A percentile compares a stretch with the other conserved stretches of the same genome.
Evolutionary conservation across 2,888 invertebrate genomes (phyloP).

Genomic region (Ennomos erosarius): DNA sequence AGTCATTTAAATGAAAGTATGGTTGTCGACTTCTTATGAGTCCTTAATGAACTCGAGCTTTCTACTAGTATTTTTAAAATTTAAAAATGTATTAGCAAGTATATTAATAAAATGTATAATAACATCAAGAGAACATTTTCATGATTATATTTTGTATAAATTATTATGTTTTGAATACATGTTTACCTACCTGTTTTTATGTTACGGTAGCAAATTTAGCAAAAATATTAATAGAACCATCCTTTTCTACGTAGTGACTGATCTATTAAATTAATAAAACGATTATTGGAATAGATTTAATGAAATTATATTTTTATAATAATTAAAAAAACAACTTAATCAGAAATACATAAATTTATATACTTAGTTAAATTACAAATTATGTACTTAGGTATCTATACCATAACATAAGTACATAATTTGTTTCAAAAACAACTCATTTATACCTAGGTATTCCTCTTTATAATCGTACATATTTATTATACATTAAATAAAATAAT

Average conservation of each 20-base stretch:
- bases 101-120: constrained; percentile 9
- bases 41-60: constrained; percentile 80
- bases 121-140: neutral
- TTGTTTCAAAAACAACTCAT: no score
- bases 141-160: no score
- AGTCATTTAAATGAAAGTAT: constrained; percentile 56
- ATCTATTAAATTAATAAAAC: constrained; percentile 27
- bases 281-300: constrained; percentile 32
- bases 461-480: neutral
- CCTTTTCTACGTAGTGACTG: constrained; percentile 50
- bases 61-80: constrained; percentile 59
- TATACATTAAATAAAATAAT: constrained; percentile 7
- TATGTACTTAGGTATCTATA: no score
- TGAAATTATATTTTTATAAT: constrained; percentile 12
- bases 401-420: no score
- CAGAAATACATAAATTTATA: no score
- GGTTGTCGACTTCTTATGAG: constrained; percentile 80
- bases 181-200: no score
- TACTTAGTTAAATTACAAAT: no score
- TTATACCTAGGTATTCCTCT: no score
- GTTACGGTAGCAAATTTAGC: no score
- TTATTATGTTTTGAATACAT: no score
- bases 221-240: constrained; percentile 10
- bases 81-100: constrained; percentile 22
- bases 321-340: constrained; percentile 8